Evolutionary conservation across 2,888 invertebrate genomes (phyloP), one percentile per base, ranked within the genome.

Genomic region (Junonia oenone): DNA sequence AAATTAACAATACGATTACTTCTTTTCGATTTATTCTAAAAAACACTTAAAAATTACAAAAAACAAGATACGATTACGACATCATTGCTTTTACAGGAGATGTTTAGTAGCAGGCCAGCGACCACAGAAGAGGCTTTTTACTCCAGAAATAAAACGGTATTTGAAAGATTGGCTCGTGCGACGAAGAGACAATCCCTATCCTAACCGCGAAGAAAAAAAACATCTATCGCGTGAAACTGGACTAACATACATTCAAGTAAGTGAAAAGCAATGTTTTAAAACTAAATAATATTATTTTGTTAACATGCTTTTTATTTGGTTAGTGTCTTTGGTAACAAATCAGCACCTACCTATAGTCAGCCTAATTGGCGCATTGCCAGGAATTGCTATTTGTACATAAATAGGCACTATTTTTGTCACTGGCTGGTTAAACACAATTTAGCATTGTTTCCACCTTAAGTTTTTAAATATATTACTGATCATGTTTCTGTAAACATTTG

Each of bases 121-220:
- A 45, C 93, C 93, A 29, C 92, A 93, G 49, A 95, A 95, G 74
- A 90, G 94, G 61, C 89, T 95, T 19, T 95, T 95, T 76, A 95
- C 95, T 8, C 95, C 95, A 54, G 95, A 95, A 90, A 95, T 95
- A 68, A 95, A 95, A 73, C 91, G 93, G 61, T 94, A 93, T 82
- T 87, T 95, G 19, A 95, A 95, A 81, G 94, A 94, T 70, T 95
- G 95, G 95, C 87, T 95, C 11, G 92, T 95, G 13, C 87, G 95
- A 40, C 89, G 95, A 66, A 91, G 95, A 74, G 95, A 95, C 63
- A 95, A 95, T 76, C 95, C 95, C 0, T 95, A 95, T 78, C 95
- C 95, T 0, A 95, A 94, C 71, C 86, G 95, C 58, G 94, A 94
- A 65, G 95, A 95, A 76, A 95, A 95, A 73, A 94, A 94, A 81